Evolutionary conservation across 35 echinoderm and acorn worm species (phyloP), one percentile per base, ranked within the genome.

Genomic region (Strongylocentrotus purpuratus): DNA sequence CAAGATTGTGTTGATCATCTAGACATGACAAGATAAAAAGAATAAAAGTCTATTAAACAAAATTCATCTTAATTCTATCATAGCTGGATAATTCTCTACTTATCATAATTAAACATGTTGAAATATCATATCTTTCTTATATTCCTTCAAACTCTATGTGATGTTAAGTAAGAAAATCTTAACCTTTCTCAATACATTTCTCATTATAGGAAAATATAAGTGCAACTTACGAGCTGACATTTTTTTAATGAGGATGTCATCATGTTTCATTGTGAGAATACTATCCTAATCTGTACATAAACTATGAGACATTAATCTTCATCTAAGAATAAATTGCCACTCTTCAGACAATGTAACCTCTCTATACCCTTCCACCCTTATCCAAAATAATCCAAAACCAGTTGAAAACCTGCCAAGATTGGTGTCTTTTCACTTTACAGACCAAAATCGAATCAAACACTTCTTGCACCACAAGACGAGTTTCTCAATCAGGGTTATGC

Each of bases 1-100:
- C 32, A 99, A 88, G 33, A 99, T 99, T 47, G 98, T 97, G 31
- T 96, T 96, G 48, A 99, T 97, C n/a, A 99, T 96, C 98, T 99
- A 95, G 41, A 93, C 20, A 50, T 20, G 46, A 93, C 31, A 88
- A 90, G 61, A 61, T 32, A 70, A 88, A 94, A 86, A 94, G 15
- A 93, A 93, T 94, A 48, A 31, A 87, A 11, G 35, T 41, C 35
- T 41, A 41, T 35, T 7, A 35, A 87, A 35, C 1, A 28, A 20
- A 87, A 87, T 87, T 20, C 86, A 87, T 88, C 31, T 88, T 0
- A 70, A 25, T 70, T 70, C 18, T 14, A 70, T 18, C 17, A 25
- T 70, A 18, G 17, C 18, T 8, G 48, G 13, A 52, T 52, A 52
- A 52, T 52, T 52, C 48, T 52, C 48, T 52, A 52, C 17, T 59